Base-by-base conservation (phyloP, 2,113 vertebrate genomes). In the Callaeas wilsoni region DNA sequence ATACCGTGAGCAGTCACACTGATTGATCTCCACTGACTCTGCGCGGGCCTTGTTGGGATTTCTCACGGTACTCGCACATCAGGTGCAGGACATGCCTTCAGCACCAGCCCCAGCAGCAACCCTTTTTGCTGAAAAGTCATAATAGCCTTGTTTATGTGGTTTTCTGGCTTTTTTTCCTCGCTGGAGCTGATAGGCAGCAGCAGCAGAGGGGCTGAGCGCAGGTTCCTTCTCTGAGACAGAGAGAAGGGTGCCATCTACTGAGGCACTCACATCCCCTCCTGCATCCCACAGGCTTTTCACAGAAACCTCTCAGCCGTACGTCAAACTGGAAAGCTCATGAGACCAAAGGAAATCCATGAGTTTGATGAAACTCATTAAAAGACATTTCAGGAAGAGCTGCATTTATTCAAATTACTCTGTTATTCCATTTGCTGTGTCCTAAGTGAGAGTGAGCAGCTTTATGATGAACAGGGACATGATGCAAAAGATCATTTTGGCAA, bases 231-330 rank as follows among this genome's bases (percentile, higher is more conserved):
- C 89, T 2, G 67, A 94, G 75, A 22, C 87, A 94, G 88, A 94
- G 94, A 74, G 93, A 97, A 96, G 71, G 88, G 56, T 95, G 96
- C 96, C 96, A 94, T 84, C 94, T 97, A 93, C 94, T 94, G 96
- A 96, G 46, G 74, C 69, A 49, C 65, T 84, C 30, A 2, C 26
- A 39, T 35, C 50, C 60, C 2, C 4, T 32, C 46, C 41, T 56
- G 91, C 79, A 62, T 32, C 23, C 15, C 32, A 7, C 20, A 22
- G 49, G 59, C 50, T 60, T 32, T 27, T 35, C 33, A 13, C 1
- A 0, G 27, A 69, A 92, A 32, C 7, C 37, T 65, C 44, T 46
- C 41, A 14, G 26, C n/a, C 1, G 0, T n/a, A 4, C n/a, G 52
- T 7, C 64, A 23, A 63, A 29, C 56, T 18, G 16, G 35, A 49